Percentiles rank a stretch among this genome's conserved stretches.
Conservation (phyloP, 2,113 vertebrate genomes). For the Chrysochloris asiatica region DNA sequence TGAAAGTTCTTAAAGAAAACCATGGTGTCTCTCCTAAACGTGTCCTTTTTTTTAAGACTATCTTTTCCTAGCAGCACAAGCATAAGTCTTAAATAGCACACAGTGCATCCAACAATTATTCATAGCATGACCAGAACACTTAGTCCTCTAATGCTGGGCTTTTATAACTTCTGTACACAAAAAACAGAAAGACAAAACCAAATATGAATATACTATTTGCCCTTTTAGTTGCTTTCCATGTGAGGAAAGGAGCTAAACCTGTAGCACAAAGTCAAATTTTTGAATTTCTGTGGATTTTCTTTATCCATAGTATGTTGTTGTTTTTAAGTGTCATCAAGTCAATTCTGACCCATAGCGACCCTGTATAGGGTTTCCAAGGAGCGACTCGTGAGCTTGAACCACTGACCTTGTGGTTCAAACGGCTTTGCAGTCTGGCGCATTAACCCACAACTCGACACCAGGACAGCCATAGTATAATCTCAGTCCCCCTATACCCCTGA, state of each 20-base stretch:
- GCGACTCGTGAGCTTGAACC: too few species aligned
- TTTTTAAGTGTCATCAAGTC: too few species aligned
- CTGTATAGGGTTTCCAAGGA: too few species aligned
- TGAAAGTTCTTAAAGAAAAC: slow-evolving; percentile 22
- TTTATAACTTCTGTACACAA: slow-evolving; percentile 13
- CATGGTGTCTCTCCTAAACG: neutral
- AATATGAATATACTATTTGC: neutral
- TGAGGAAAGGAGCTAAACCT: slow-evolving; percentile 26
- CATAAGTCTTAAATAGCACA: neutral
- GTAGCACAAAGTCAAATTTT: neutral
- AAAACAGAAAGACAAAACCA: slow-evolving; percentile 40
- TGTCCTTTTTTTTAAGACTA: neutral
- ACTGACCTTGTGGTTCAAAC: too few species aligned
- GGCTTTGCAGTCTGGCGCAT: too few species aligned
- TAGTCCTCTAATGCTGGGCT: neutral
- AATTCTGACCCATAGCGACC: too few species aligned
- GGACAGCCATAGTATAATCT: too few species aligned
- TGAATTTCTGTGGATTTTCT: neutral
- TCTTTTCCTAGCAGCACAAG: slow-evolving; percentile 7
- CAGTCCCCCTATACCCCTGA: neutral
- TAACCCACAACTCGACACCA: too few species aligned
- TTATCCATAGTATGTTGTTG: neutral
- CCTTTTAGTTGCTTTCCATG: neutral
- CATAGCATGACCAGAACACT: neutral
- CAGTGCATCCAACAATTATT: slow-evolving; percentile 27